Evolutionary conservation across 2,113 vertebrate genomes (phyloP), one percentile per base, ranked within the genome.

Genomic region (Hippoglossus stenolepis): DNA sequence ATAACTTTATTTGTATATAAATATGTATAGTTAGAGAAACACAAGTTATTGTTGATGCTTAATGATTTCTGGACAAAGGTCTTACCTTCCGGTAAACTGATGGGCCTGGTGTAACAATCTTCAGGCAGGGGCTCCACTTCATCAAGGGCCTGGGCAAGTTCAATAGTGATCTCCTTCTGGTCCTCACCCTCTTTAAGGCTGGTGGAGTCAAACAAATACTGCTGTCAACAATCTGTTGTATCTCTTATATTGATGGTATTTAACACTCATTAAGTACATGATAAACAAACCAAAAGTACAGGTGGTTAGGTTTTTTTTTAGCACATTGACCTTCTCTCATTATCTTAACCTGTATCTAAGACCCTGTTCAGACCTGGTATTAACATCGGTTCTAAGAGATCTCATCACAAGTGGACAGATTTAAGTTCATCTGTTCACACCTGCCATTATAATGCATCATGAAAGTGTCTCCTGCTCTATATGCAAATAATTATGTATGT

Each of bases 141-240:
- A 85, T 98, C 97, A 20, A 97, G 88, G 10, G 97, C 96, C 88
- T 97, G 97, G 66, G 97, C 96, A 9, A 96, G 96, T 70, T 99
- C 97, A 1, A 99, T 97, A 93, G 93, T 97, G 82, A 99, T 95
- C 92, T 99, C 98, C 77, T 97, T 99, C 79, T 98, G 97, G 85
- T 99, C 98, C 78, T 99, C 98, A 51, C 97, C 97, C 90, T 99
- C 97, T 89, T 99, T 99, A 53, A 99, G 94, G 38, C 98, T 99
- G 38, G 26, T 45, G 15, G 21, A 40, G 5, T 26, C 3, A 84
- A 24, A 83, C 49, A 87, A 58, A 80, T 11, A 40, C 40, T 24
- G 40, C 6, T n/a, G 45, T 85, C 56, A 81, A 72, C 17, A 43
- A 31, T 15, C 58, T 40, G 67, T 6, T 11, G 15, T 10, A 54